Evolutionary conservation across 2,888 invertebrate species (phyloP), one percentile per base, ranked within the genome.

Genomic region (Zygaena filipendulae): DNA sequence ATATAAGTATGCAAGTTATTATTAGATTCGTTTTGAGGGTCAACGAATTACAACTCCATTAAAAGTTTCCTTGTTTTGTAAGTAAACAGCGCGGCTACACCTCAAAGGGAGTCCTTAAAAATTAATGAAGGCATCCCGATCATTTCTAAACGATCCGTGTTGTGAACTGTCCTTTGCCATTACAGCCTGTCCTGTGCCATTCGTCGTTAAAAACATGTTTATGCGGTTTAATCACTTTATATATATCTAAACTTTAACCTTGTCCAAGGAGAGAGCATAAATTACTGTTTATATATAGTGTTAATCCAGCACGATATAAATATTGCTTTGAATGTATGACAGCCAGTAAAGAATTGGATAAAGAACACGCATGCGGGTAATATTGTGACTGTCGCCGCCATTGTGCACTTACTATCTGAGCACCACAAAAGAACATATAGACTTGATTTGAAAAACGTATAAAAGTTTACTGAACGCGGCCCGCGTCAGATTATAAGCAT

Each of bases 401-500:
- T 53, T 59, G 61, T 59, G 45, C 49, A 56, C 58, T 66, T 67
- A 61, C 74, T 71, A 71, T 69, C 62, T 62, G 57, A 57, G 62
- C 59, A 52, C 53, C 50, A 68, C 63, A 69, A 66, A 66, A 54
- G 53, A 48, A 49, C 59, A 59, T 54, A 59, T 55, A 60, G 52
- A 54, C 45, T 47, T 52, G 52, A 63, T 64, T 53, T 57, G 52
- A 57, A 70, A 70, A 69, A 70, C 57, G 63, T 61, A 68, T 55
- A 63, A 62, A 61, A 63, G 43, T 45, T 36, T 42, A 51, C 52
- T 49, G 57, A 58, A 56, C 53, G 57, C 53, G 38, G 47, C 59
- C 50, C 50, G 60, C 59, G 77, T 77, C 77, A 71, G 79, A 79
- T 79, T 79, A 77, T 74, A 67, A 53, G 74, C 67, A 77, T 79